phyloP scores from a whole-genome alignment of 2,797 vertebrate genomes.

The Octomys mimax region DNA sequence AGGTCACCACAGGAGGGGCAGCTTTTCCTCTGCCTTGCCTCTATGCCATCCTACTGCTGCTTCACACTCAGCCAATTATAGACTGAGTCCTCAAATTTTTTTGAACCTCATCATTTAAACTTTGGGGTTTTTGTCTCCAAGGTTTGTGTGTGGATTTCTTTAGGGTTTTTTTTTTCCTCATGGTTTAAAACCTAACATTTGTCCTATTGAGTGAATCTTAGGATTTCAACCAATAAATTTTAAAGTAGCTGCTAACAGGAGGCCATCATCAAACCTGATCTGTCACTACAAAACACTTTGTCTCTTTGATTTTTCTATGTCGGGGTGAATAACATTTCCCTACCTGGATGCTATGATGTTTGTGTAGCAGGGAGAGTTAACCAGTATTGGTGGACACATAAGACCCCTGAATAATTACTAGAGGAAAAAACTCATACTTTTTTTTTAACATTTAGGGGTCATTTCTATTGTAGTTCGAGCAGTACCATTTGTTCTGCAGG shows the following conservation, averaged over 20 bases:
- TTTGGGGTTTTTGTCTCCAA: neutral
- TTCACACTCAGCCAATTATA: neutral
- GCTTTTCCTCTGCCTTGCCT: neutral
- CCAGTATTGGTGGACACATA: neutral
- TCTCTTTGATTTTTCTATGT: constrained; percentile 14
- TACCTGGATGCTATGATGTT: neutral
- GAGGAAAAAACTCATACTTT: neutral
- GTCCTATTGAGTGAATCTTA: neutral
- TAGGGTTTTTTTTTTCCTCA: neutral
- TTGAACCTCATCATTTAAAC: neutral
- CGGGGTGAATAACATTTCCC: neutral
- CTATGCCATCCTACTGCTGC: neutral
- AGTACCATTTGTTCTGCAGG: neutral
- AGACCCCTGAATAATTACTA: neutral
- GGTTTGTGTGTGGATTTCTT: neutral
- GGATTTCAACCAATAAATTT: neutral
- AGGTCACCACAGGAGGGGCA: no score
- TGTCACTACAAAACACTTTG: neutral
- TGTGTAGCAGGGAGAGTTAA: neutral
- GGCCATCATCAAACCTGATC: neutral
- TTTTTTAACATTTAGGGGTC: neutral
- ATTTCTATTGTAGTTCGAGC: constrained; percentile 8
- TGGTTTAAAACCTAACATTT: constrained; percentile 39
- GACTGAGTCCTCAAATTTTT: neutral
- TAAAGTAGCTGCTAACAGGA: neutral